A percentile compares a stretch with the other conserved stretches of the same genome.
phyloP scores from a whole-genome alignment of 2,797 vertebrate species.

The Nyctibius grandis region DNA sequence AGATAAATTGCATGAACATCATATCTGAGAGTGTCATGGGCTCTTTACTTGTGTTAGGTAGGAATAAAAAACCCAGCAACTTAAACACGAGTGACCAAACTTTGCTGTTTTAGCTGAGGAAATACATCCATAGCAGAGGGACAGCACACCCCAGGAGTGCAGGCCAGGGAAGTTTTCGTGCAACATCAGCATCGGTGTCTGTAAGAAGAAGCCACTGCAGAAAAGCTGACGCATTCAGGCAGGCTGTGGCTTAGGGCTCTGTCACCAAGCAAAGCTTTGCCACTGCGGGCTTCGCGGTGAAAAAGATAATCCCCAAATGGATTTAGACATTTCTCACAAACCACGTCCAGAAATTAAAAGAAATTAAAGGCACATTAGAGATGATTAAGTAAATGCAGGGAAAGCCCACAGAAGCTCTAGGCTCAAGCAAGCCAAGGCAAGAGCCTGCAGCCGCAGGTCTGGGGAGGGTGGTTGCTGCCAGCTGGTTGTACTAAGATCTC shows the following conservation, averaged over 20 bases:
- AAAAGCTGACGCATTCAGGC: neutral
- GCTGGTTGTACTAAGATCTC: neutral
- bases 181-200: neutral
- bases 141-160: neutral
- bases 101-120: neutral
- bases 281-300: fast-evolving
- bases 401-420: neutral
- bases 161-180: neutral
- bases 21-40: fast-evolving
- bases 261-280: neutral
- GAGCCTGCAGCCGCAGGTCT: neutral
- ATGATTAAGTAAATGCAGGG: neutral
- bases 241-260: conserved; percentile 13
- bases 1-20: neutral
- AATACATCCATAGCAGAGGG: fast-evolving
- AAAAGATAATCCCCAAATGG: conserved; percentile 14
- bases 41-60: fast-evolving
- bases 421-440: neutral
- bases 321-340: neutral
- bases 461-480: neutral
- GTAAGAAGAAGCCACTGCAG: neutral
- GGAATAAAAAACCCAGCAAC: fast-evolving
- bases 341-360: neutral
- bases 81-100: neutral
- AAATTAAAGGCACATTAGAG: conserved; percentile 16